A percentile compares a stretch with the other conserved stretches of the same genome.
These are phyloP conservation scores for Lethocerus indicus DNA, from an alignment of 1,140 invertebrate species.

Conservation along the genomic window DNA sequence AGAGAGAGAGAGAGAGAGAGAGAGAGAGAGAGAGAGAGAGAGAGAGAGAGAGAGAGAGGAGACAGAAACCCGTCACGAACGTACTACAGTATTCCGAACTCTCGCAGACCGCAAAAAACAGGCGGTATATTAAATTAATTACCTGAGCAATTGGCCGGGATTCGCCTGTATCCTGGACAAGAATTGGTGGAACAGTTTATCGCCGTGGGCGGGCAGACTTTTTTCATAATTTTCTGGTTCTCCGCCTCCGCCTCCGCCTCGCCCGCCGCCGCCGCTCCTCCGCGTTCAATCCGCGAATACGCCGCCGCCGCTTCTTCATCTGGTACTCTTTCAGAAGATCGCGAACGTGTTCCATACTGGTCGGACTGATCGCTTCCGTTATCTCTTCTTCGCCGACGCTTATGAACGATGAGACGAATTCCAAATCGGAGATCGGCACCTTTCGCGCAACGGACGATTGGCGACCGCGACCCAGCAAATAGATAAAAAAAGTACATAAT, in stretches of 20 bases:
- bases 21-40: background rate
- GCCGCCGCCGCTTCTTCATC: too few species aligned
- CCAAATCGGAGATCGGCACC: slow-evolving; percentile 17
- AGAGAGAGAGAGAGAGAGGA: too few species aligned
- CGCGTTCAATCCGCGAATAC: too few species aligned
- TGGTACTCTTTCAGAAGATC: too few species aligned
- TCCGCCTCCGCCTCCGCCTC: too few species aligned
- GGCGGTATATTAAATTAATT: slow-evolving; percentile 14
- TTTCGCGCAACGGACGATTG: too few species aligned
- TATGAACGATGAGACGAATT: slow-evolving; percentile 36
- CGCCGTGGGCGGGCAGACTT: slow-evolving; percentile 53
- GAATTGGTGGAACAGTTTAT: slow-evolving; percentile 65
- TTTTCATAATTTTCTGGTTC: slow-evolving; percentile 57
- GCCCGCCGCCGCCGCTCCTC: too few species aligned
- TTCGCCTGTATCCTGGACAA: slow-evolving; percentile 49
- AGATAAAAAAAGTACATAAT: too few species aligned
- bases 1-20: background rate
- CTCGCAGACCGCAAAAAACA: background rate
- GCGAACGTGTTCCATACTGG: too few species aligned
- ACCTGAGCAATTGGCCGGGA: slow-evolving; percentile 68
- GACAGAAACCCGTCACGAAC: too few species aligned
- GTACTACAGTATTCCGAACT: background rate
- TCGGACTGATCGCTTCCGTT: too few species aligned
- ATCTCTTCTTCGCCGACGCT: slow-evolving; percentile 41
- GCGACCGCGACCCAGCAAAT: too few species aligned